Conservation (phyloP, 2,113 vertebrate genomes). For the Pycnonotus jocosus region DNA sequence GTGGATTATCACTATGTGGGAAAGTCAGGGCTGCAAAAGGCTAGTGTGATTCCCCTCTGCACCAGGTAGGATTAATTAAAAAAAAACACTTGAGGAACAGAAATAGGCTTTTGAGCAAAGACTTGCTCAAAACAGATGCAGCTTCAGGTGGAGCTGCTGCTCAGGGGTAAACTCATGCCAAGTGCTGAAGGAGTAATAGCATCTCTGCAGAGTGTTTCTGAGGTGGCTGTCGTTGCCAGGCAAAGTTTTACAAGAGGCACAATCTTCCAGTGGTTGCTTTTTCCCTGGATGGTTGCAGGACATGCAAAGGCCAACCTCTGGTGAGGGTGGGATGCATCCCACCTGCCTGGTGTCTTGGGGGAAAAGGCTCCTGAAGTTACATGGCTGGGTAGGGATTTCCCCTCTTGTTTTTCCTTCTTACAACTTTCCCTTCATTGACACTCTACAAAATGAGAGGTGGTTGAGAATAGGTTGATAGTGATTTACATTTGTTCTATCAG, state of each 20-base stretch:
- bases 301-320: background rate
- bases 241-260: background rate
- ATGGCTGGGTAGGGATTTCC: background rate
- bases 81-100: background rate
- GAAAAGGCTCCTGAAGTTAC: background rate
- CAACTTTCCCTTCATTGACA: rapidly evolving
- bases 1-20: background rate
- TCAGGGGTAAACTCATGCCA: background rate
- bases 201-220: background rate
- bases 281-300: background rate
- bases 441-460: background rate
- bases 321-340: background rate
- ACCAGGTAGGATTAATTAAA: background rate
- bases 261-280: background rate
- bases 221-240: background rate
- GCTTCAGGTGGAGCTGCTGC: background rate
- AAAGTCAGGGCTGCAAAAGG: background rate
- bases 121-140: background rate
- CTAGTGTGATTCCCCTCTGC: background rate
- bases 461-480: background rate
- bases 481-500: background rate
- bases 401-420: background rate
- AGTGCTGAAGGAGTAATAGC: background rate
- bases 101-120: background rate
- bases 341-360: background rate